Evolutionary conservation across 2,888 invertebrate genomes (phyloP).

Genomic region (Orgyia antiqua): DNA sequence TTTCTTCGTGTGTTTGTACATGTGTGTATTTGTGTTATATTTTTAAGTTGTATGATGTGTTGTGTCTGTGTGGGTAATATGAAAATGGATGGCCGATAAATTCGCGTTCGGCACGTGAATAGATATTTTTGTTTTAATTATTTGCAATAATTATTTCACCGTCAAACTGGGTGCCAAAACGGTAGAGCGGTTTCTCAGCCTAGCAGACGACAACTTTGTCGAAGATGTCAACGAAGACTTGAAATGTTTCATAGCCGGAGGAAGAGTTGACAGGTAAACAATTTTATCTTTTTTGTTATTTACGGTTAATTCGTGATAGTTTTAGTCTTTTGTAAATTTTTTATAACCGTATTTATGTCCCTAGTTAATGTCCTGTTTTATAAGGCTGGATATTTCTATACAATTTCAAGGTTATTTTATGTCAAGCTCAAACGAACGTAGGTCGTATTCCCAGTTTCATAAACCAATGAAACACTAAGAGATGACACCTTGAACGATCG

Average conservation of each 20-base stretch:
- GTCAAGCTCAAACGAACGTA: slow-evolving; percentile 45
- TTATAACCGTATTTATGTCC: slow-evolving; percentile 1
- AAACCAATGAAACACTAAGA: slow-evolving; percentile 46
- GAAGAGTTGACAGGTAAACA: slow-evolving; percentile 74
- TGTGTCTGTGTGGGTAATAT: too few relatives aligned
- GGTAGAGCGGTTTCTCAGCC: slow-evolving; percentile 66
- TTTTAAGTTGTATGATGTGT: too few relatives aligned
- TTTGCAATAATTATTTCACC: slow-evolving; percentile 37
- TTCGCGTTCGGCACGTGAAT: slow-evolving; percentile 60
- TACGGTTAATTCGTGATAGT: background rate
- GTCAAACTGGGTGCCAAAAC: slow-evolving; percentile 78
- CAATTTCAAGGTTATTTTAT: slow-evolving; percentile 66
- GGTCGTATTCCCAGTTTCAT: slow-evolving; percentile 31
- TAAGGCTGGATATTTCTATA: too few relatives aligned
- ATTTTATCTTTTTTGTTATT: slow-evolving; percentile 39
- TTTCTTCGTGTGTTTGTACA: too few relatives aligned
- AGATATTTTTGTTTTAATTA: slow-evolving; percentile 48
- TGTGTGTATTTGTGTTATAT: too few relatives aligned
- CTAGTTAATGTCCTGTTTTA: background rate
- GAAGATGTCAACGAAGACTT: slow-evolving; percentile 73
- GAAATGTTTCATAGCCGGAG: slow-evolving; percentile 67
- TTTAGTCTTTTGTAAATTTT: slow-evolving; percentile 2
- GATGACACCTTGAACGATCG: slow-evolving; percentile 50
- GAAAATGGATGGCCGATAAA: slow-evolving; percentile 57
- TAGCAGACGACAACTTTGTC: slow-evolving; percentile 69